A percentile compares a stretch with the other conserved stretches of the same genome.
phyloP scores from a whole-genome alignment of 2,113 vertebrate species.

The Myotis yumanensis region DNA sequence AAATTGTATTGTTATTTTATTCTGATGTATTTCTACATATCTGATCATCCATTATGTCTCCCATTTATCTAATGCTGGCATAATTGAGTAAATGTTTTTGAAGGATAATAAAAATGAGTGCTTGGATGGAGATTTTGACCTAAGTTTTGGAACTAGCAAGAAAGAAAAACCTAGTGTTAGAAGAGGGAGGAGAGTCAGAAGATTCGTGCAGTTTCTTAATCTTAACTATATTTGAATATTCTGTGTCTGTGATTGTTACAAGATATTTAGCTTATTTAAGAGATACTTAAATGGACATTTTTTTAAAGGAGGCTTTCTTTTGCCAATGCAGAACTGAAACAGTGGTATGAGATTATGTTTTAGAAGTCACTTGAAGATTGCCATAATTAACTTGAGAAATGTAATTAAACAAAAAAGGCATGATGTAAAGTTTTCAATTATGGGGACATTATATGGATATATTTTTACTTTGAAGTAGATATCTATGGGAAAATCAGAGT shows the following conservation, averaged over 20 bases:
- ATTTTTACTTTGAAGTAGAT: background rate
- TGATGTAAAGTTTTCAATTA: background rate
- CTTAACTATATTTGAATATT: background rate
- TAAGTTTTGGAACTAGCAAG: background rate
- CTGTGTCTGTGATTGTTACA: background rate
- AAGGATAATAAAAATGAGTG: background rate
- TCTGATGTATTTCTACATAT: background rate
- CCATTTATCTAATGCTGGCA: background rate
- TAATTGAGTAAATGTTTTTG: background rate
- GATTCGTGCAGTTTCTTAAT: background rate
- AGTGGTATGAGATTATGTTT: background rate
- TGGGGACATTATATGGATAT: background rate
- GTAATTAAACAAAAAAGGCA: background rate
- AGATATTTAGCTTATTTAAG: background rate
- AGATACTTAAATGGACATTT: background rate
- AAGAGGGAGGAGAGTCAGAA: background rate
- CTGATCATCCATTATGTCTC: background rate
- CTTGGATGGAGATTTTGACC: background rate
- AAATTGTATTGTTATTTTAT: background rate
- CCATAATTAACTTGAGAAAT: background rate
- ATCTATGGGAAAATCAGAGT: background rate
- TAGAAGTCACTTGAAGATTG: background rate
- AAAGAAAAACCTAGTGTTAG: background rate
- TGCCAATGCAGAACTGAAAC: background rate
- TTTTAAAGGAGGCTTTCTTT: background rate